phyloP scores from a whole-genome alignment of 2,797 vertebrate genomes.

The Lutjanus campechanus region DNA sequence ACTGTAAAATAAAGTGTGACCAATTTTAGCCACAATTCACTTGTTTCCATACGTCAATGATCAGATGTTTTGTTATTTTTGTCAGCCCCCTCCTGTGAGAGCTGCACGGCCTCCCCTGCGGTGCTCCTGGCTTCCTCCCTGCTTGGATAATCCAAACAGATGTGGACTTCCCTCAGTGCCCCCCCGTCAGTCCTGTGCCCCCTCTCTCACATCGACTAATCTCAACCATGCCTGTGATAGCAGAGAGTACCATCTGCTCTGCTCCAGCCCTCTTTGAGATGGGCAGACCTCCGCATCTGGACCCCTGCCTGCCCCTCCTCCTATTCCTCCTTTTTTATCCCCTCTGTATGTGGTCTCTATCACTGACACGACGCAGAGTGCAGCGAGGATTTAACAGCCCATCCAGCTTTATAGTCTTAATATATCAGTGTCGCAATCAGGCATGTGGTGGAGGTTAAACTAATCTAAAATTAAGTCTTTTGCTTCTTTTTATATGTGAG shows the following conservation, averaged over 20 bases:
- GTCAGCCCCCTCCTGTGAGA: slow-evolving; percentile 16
- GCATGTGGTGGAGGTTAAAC: slow-evolving; percentile 28
- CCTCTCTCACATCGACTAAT: slow-evolving; percentile 72
- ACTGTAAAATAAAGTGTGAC: too few relatives aligned
- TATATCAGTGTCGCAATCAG: slow-evolving; percentile 52
- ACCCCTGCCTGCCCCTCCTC: slow-evolving; percentile 58
- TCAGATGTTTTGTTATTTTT: slow-evolving; percentile 24
- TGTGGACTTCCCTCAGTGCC: slow-evolving; percentile 69
- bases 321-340: slow-evolving; percentile 55
- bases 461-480: slow-evolving; percentile 31
- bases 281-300: slow-evolving; percentile 77
- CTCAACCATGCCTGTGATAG: slow-evolving; percentile 61
- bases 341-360: slow-evolving; percentile 43
- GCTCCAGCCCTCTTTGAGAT: slow-evolving; percentile 58
- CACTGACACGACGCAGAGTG: slow-evolving; percentile 47
- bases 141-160: slow-evolving; percentile 73
- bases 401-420: slow-evolving; percentile 63
- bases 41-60: slow-evolving; percentile 24
- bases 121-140: slow-evolving; percentile 25
- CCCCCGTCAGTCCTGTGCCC: slow-evolving; percentile 50
- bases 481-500: slow-evolving; percentile 8
- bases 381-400: slow-evolving; percentile 65
- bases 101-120: slow-evolving; percentile 12
- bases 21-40: background rate
- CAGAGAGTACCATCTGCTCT: slow-evolving; percentile 75